Base-by-base conservation (phyloP, 2,888 invertebrate genomes). In the Caenorhabditis sp. region DNA sequence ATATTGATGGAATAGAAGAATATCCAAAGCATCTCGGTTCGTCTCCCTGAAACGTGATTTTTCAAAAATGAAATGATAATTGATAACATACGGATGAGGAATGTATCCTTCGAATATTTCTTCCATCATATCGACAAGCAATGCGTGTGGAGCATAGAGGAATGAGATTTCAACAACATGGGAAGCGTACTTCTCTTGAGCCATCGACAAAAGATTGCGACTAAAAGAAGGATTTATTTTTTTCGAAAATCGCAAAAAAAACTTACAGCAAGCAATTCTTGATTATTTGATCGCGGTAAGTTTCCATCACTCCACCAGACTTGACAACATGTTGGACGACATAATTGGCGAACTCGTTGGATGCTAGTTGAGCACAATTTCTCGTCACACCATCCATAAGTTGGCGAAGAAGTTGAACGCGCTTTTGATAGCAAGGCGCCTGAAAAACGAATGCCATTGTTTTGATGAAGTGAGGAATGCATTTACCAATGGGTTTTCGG, bases 131-230 rank as follows among this genome's bases (percentile, higher is more conserved):
- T 78, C 78, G 43, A 38, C 49, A 10, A 79, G 68, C 59, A 79
- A 56, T 7, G 31, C 64, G 21, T 65, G 64, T 14, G 80, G 66
- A 8, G 83, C 83, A 36, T 63, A 63, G 1, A 68, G 66, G 50
- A 85, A 70, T 0, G 84, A 82, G 56, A 75, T 72, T 58, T 85
- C 85, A 36, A 85, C 80, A n/a, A 85, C 85, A 59, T 85, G 85
- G 21, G 83, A 83, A 7, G 83, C 83, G 64, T 76, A 85, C 64
- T 84, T 85, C 63, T 80, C 82, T 64, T 84, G 83, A 5, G 85
- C 84, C 58, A 85, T 78, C n/a, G 74, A 71, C 17, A 85, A 77
- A 4, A 85, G 58, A 53, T 85, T 80, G 31, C 77, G 69, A 5
- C 71, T 71, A 36, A 60, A 71, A 63, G 43, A 27, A 12, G 7